Percentiles rank a stretch among this genome's conserved stretches.
Conservation (phyloP, 2,888 invertebrate genomes). For the Hecatera dysodea region DNA sequence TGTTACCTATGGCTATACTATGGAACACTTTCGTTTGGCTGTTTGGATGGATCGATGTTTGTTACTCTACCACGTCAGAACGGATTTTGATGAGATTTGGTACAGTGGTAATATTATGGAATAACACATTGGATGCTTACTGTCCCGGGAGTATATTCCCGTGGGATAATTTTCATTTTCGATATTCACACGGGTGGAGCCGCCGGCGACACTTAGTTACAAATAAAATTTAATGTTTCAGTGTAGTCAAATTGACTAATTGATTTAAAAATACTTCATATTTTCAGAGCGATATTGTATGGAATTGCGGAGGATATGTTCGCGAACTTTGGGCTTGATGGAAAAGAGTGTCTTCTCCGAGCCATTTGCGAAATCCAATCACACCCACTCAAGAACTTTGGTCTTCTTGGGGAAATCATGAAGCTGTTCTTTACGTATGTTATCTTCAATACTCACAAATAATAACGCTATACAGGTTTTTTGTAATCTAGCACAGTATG, state of each 20-base stretch:
- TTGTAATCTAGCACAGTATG: neutral
- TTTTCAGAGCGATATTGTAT: constrained; percentile 93
- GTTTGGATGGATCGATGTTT: too few relatives aligned
- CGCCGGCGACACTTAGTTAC: too few relatives aligned
- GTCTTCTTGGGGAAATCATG: constrained; percentile 95
- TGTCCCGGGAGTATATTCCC: too few relatives aligned
- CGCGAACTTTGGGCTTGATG: constrained; percentile 95
- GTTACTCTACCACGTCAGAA: too few relatives aligned
- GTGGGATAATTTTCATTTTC: too few relatives aligned
- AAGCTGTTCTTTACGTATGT: constrained; percentile 96
- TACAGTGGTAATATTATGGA: too few relatives aligned
- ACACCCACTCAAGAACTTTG: constrained; percentile 94
- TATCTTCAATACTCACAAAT: neutral
- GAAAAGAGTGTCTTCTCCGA: constrained; percentile 95
- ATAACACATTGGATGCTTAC: too few relatives aligned
- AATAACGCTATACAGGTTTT: neutral
- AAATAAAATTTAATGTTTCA: neutral
- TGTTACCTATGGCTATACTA: too few relatives aligned
- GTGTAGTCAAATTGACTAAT: neutral
- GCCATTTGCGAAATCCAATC: constrained; percentile 97
- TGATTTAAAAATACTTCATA: neutral
- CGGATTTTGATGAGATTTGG: too few relatives aligned
- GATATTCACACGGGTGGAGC: too few relatives aligned
- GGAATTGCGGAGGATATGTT: constrained; percentile 95
- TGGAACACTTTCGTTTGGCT: too few relatives aligned